phyloP scores from a whole-genome alignment of 2,113 vertebrate species.

The Cyanoramphus novaezelandiae region DNA sequence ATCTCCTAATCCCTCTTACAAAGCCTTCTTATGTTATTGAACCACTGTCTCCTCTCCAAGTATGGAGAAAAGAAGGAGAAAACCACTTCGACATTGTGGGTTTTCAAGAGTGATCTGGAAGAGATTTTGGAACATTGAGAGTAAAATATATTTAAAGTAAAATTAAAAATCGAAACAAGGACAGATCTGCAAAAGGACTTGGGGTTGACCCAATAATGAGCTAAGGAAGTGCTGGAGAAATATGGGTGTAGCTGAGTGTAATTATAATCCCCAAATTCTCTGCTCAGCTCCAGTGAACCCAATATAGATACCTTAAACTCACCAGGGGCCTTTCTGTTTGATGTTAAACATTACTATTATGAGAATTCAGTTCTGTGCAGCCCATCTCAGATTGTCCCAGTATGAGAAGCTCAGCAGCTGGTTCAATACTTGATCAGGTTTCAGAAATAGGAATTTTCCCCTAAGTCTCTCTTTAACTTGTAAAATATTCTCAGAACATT shows the following conservation, averaged over 20 bases:
- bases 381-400: neutral
- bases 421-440: conserved; percentile 11
- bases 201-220: neutral
- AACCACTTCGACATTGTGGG: neutral
- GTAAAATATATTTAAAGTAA: neutral
- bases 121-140: neutral
- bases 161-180: neutral
- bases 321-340: neutral
- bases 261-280: neutral
- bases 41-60: neutral
- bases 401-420: conserved; percentile 3
- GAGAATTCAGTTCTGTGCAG: neutral
- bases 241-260: neutral
- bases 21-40: neutral
- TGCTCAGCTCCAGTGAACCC: neutral
- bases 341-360: neutral
- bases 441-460: conserved; percentile 9
- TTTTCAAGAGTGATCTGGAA: neutral
- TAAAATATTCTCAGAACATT: neutral
- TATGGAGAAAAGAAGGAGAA: neutral
- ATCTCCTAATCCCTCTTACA: neutral
- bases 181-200: neutral
- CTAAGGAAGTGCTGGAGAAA: neutral
- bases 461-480: neutral
- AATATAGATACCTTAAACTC: neutral